Base-by-base conservation (phyloP, 2,113 vertebrate genomes). In the Montifringilla adamsi region DNA sequence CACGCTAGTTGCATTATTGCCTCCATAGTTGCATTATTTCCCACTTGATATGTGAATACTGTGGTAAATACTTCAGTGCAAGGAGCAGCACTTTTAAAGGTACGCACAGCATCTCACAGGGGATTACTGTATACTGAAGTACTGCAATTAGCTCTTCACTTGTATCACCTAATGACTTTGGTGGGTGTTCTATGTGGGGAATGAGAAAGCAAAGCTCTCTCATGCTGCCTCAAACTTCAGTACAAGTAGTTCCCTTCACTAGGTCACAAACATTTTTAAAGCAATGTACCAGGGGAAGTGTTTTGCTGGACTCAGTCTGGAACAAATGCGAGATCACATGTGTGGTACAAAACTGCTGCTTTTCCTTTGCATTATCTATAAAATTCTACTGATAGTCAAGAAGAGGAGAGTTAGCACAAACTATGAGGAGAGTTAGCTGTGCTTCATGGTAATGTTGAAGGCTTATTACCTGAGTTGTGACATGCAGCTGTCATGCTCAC, bases 1-100 rank as follows among this genome's bases (percentile, higher is more conserved):
- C 85, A 94, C 74, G 0, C 81, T 66, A 80, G 60, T 87, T 95
- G 86, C 87, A 88, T 95, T 95, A 91, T 94, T 96, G 58, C 81
- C 59, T 86, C 69, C 53, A 13, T 53, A 93, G 85, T 28, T 93
- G 94, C 78, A 77, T 81, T 95, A 79, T 93, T 97, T 96, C 76
- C 74, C 70, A 56, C 76, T 89, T 95, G 84, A 95, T 69, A 62
- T 68, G 43, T 22, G 60, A 89, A 52, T 49, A 31, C 50, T 49
- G 18, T 15, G 79, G 88, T 89, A 94, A 95, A 87, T 90, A 90
- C 63, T 75, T 96, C 37, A 66, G 60, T 83, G 79, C 60, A 89
- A 73, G 58, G 68, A 96, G 33, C 63, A 78, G 46, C 37, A 66
- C 78, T 82, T 94, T 31, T n/a, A 85, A 84, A 89, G 68, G 55